A percentile compares a stretch with the other conserved stretches of the same genome.
These are phyloP conservation scores for Galleria mellonella DNA, from an alignment of 1,140 invertebrate species.

Conservation along the genomic window DNA sequence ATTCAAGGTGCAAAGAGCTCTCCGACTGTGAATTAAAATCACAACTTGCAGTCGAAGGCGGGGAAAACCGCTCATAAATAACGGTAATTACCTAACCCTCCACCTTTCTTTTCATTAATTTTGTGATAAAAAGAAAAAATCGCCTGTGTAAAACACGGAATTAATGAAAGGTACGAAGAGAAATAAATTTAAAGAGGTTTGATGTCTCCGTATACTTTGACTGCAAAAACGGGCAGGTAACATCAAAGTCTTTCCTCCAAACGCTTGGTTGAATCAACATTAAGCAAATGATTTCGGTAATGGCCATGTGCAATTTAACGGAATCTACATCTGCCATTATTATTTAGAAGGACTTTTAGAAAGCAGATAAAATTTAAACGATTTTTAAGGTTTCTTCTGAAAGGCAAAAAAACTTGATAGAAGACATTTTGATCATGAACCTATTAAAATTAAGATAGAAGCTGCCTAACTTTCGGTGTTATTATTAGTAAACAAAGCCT, in stretches of 20 bases:
- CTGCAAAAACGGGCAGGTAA: slow-evolving; percentile 4
- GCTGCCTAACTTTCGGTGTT: too few relatives aligned
- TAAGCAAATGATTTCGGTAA: slow-evolving; percentile 30
- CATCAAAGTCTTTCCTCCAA: slow-evolving; percentile 3
- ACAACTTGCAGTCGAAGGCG: slow-evolving; percentile 52
- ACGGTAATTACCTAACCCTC: slow-evolving; percentile 41
- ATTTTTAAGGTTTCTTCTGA: too few relatives aligned
- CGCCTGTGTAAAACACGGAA: slow-evolving; percentile 15
- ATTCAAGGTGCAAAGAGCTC: slow-evolving; percentile 61
- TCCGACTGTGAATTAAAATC: slow-evolving; percentile 58
- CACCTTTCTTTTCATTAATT: slow-evolving; percentile 21
- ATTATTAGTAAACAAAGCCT: slow-evolving; percentile 21
- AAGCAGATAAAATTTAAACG: too few relatives aligned
- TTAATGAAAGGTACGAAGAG: slow-evolving; percentile 2
- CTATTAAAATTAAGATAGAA: too few relatives aligned
- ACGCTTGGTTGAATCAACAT: slow-evolving; percentile 17
- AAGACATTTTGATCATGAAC: too few relatives aligned
- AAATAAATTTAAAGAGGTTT: slow-evolving; percentile 15
- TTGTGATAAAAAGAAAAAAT: slow-evolving; percentile 16
- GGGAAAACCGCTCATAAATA: slow-evolving; percentile 62
- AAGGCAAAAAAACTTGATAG: too few relatives aligned
- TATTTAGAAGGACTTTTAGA: too few relatives aligned
- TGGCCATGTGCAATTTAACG: slow-evolving; percentile 23
- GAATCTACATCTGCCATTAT: slow-evolving; percentile 1
- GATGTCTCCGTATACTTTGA: slow-evolving; percentile 6